These are phyloP conservation scores for Leptopilina syphax DNA, from an alignment of 2,888 invertebrate species.

Conservation along the genomic window DNA sequence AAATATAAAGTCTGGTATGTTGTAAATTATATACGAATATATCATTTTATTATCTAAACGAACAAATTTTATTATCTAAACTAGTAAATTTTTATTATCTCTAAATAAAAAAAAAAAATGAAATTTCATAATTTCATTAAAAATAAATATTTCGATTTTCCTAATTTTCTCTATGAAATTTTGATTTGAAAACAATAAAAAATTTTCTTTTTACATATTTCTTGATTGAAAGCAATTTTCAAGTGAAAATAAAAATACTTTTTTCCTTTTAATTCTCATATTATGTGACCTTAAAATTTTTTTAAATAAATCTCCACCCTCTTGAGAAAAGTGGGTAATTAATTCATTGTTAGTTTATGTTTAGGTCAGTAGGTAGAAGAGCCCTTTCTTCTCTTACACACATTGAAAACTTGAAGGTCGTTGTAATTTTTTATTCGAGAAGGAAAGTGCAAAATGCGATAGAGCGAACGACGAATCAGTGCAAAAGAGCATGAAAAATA, in stretches of 20 bases:
- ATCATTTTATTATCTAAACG: not conserved
- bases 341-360: constrained; percentile 3
- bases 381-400: constrained; percentile 26
- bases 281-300: constrained; percentile 4
- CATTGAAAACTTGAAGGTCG: constrained; percentile 13
- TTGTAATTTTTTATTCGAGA: constrained; percentile 9
- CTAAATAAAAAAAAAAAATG: no score
- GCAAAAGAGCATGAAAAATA: constrained; percentile 27
- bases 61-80: no score
- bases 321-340: not conserved
- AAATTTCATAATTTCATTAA: no score
- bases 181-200: not conserved
- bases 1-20: constrained; percentile 2
- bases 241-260: not conserved
- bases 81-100: no score
- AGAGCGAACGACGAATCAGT: constrained; percentile 25
- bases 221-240: constrained; percentile 30
- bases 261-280: not conserved
- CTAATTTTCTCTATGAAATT: not conserved
- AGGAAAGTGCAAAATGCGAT: constrained; percentile 24
- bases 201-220: not conserved
- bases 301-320: constrained; percentile 15
- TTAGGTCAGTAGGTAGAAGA: constrained; percentile 5
- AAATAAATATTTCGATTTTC: not conserved
- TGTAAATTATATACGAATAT: not conserved